phyloP scores from a whole-genome alignment of 2,888 invertebrate species.

The Alcis repandata region DNA sequence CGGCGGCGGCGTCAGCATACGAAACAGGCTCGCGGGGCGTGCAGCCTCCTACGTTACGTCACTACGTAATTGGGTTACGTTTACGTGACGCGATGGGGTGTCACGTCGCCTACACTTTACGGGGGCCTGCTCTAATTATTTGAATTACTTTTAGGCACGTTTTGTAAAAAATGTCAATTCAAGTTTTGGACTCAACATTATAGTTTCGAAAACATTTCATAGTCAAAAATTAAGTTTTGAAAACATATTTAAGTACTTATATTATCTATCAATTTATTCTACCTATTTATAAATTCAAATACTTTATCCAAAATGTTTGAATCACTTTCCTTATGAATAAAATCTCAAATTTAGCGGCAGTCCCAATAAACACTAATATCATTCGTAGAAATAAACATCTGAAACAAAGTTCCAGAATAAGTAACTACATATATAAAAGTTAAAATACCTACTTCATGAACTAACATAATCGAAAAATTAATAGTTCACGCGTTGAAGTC shows the following conservation, averaged over 20 bases:
- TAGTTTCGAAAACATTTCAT: no score
- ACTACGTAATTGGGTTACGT: slow-evolving; percentile 85
- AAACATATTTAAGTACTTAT: no score
- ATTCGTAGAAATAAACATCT: not conserved
- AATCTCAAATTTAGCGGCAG: no score
- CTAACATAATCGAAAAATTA: slow-evolving; percentile 14
- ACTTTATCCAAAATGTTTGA: no score
- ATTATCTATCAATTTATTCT: no score
- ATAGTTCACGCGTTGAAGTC: slow-evolving; percentile 39
- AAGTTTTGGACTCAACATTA: no score
- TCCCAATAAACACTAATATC: no score
- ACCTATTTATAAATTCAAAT: no score
- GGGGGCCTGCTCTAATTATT: slow-evolving; percentile 81
- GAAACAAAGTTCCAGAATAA: no score
- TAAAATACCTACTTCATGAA: not conserved
- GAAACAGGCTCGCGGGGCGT: slow-evolving; percentile 69
- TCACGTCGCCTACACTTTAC: slow-evolving; percentile 71
- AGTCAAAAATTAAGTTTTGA: no score
- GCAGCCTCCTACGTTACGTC: slow-evolving; percentile 67
- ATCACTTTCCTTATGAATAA: no score
- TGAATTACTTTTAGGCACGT: slow-evolving; percentile 39
- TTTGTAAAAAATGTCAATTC: not conserved
- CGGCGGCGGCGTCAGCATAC: slow-evolving; percentile 74
- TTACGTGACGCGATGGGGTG: slow-evolving; percentile 77
- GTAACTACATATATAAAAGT: no score